These are phyloP conservation scores for Vandiemenella viatica DNA, from an alignment of 2,888 invertebrate genomes.

Conservation along the genomic window DNA sequence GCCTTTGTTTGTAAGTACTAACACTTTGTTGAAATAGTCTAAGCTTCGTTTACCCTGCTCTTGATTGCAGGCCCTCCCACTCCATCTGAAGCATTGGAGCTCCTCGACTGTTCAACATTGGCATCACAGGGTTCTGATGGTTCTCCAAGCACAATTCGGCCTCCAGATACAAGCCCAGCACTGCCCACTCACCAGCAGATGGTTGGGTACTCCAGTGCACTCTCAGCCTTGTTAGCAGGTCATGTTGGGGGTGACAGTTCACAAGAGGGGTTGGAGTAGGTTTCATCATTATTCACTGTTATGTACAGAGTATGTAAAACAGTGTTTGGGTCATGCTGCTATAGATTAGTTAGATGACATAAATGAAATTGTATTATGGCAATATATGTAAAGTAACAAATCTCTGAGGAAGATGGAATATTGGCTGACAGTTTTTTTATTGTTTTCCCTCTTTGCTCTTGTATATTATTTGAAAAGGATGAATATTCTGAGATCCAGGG, in stretches of 20 bases:
- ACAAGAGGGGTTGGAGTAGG: constrained; percentile 20
- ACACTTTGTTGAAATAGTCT: neutral
- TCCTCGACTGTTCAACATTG: constrained; percentile 22
- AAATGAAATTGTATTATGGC: too few species aligned
- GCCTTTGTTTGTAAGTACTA: neutral
- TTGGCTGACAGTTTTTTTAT: too few species aligned
- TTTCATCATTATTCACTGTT: too few species aligned
- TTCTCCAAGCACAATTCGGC: neutral
- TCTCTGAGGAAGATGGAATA: too few species aligned
- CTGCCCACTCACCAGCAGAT: neutral
- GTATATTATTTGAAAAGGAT: too few species aligned
- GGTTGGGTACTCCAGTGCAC: constrained; percentile 7
- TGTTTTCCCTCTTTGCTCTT: too few species aligned
- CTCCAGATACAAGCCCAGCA: neutral
- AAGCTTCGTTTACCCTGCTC: too few species aligned
- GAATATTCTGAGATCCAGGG: too few species aligned
- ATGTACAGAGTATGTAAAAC: too few species aligned
- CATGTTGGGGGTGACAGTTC: constrained; percentile 27
- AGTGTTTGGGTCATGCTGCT: too few species aligned
- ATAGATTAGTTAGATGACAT: too few species aligned
- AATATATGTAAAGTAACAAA: too few species aligned
- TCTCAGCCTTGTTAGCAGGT: constrained; percentile 26
- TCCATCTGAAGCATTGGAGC: constrained; percentile 27
- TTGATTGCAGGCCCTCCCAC: constrained; percentile 28
- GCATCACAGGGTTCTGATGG: constrained; percentile 9